These are phyloP conservation scores for Mesaphorura yosii DNA, from an alignment of 1,140 invertebrate species.

Conservation along the genomic window DNA sequence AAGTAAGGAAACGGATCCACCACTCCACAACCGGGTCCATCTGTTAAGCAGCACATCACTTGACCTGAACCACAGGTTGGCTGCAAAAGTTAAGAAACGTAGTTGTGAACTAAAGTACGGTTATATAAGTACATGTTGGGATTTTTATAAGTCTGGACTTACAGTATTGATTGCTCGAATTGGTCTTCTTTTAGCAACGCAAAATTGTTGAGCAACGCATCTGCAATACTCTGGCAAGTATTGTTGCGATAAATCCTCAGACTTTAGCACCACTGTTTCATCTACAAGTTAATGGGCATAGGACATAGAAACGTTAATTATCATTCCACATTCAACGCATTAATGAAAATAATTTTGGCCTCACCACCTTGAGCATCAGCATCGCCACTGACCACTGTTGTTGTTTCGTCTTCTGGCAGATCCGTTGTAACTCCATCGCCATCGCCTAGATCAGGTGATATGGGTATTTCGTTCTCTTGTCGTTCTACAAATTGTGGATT, in stretches of 20 bases:
- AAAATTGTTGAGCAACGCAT: conserved; percentile 21
- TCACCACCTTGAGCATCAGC: background rate
- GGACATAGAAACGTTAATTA: background rate
- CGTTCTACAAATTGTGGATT: no score
- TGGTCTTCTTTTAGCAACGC: conserved; percentile 4
- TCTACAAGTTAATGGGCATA: background rate
- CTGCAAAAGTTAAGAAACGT: conserved; percentile 11
- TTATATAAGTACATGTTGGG: background rate
- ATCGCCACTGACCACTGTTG: background rate
- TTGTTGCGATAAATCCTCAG: conserved; percentile 12
- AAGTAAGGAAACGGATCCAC: conserved; percentile 23
- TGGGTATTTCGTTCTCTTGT: background rate
- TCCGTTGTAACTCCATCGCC: background rate
- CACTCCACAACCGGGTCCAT: conserved; percentile 22
- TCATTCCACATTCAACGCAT: background rate
- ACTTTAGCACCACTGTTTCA: background rate
- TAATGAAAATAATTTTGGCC: background rate
- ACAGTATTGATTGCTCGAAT: conserved; percentile 24
- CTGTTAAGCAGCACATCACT: conserved; percentile 28
- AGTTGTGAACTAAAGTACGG: background rate
- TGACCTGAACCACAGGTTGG: conserved; percentile 21
- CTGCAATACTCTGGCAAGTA: conserved; percentile 24
- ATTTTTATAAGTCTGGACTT: background rate
- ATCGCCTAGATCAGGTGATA: background rate
- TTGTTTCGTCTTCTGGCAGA: background rate